A percentile compares a stretch with the other conserved stretches of the same genome.
Conservation (phyloP, 2,888 invertebrate genomes). For the Eumerus sabulonum region DNA sequence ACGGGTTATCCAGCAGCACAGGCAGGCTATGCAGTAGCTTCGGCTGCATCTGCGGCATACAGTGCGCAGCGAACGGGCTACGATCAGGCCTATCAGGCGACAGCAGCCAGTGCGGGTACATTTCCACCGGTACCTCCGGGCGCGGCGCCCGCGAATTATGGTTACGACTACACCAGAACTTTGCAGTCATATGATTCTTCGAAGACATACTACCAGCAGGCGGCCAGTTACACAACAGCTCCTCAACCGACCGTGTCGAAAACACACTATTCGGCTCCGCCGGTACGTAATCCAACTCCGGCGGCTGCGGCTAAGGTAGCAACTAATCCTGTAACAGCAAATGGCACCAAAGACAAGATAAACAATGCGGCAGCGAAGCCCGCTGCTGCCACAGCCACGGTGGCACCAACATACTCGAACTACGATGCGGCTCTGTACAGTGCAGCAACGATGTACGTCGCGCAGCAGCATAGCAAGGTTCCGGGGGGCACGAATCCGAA, state of each 20-base stretch:
- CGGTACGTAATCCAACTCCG: constrained; percentile 83
- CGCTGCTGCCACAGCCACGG: constrained; percentile 80
- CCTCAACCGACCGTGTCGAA: constrained; percentile 77
- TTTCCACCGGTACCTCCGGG: constrained; percentile 71
- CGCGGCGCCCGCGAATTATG: constrained; percentile 83
- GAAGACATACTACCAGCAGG: constrained; percentile 91
- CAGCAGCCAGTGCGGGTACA: constrained; percentile 80
- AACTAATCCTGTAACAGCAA: constrained; percentile 60
- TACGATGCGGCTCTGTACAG: constrained; percentile 97
- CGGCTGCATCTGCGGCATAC: constrained; percentile 90
- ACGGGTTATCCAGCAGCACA: constrained; percentile 91
- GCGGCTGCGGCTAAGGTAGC: constrained; percentile 82
- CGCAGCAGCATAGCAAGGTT: constrained; percentile 83
- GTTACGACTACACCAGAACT: constrained; percentile 83
- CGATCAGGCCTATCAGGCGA: constrained; percentile 90
- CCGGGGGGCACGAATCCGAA: constrained; percentile 69
- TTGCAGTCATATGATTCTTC: constrained; percentile 89
- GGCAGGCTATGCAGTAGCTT: constrained; percentile 90
- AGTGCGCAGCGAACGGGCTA: constrained; percentile 90
- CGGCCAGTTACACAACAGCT: constrained; percentile 80
- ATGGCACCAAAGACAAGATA: constrained; percentile 75
- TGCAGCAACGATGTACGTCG: constrained; percentile 96
- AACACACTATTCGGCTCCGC: constrained; percentile 81
- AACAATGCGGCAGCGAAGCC: constrained; percentile 71
- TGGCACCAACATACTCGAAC: constrained; percentile 88